phyloP scores from a whole-genome alignment of 2,797 vertebrate genomes.

The Pantherophis vulpinus region DNA sequence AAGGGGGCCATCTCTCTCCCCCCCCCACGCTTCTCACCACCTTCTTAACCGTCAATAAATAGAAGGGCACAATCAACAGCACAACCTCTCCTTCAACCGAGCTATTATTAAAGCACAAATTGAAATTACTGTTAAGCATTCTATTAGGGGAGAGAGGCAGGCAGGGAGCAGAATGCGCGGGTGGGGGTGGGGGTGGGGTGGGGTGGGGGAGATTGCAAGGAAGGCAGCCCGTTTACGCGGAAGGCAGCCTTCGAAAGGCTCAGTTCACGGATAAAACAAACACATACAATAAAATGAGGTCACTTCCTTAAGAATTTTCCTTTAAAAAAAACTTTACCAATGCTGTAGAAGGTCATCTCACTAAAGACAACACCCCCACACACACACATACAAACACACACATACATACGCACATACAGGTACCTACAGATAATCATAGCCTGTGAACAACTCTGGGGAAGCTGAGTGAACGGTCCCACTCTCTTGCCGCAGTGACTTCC shows the following conservation, averaged over 20 bases:
- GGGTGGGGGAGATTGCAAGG: background rate
- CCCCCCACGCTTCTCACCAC: background rate
- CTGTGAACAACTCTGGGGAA: background rate
- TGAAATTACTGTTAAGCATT: background rate
- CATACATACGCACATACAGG: background rate
- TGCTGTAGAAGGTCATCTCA: background rate
- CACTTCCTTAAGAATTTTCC: background rate
- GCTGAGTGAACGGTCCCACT: background rate
- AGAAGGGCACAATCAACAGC: background rate
- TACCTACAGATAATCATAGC: background rate
- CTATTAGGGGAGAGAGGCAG: background rate
- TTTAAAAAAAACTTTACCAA: no score
- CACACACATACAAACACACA: background rate
- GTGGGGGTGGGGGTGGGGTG: no score
- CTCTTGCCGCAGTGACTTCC: background rate
- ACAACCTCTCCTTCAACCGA: accelerated
- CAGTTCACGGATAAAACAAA: background rate
- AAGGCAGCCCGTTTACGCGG: background rate
- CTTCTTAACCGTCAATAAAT: background rate
- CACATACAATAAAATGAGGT: background rate
- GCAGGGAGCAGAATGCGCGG: background rate
- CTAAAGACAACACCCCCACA: background rate
- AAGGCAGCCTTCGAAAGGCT: background rate
- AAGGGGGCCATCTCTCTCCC: background rate
- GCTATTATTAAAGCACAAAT: background rate